Evolutionary conservation across 2,113 vertebrate genomes (phyloP), one percentile per base, ranked within the genome.

Genomic region (Perognathus longimembris): DNA sequence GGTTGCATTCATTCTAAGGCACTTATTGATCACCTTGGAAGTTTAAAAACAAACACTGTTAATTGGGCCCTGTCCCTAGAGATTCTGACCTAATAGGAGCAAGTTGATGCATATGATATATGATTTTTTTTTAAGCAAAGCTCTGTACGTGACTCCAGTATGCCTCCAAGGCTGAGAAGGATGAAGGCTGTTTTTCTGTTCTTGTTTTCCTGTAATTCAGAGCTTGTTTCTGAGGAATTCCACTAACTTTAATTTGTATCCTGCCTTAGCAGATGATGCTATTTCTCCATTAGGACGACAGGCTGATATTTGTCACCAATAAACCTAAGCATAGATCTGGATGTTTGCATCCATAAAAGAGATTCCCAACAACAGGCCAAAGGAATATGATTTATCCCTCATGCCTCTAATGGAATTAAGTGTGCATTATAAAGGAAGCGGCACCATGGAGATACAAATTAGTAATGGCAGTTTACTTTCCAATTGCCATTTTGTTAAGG

Each of bases 291-390:
- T 77, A 78, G 40, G 50, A 87, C 84, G 89, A 84, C 2, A 42
- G 75, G 63, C 89, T 95, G 96, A 92, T 64, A 85, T 94, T 94
- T 64, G 57, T 95, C 94, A 88, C 40, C 81, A 88, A 77, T 94
- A 92, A 96, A 95, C 87, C 57, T 36, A 38, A 22, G 81, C 89
- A 94, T 79, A 36, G 59, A 70, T 69, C 91, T 57, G 2, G 79
- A 90, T 89, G 57, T 76, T 92, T 84, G 57, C 57, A 40, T 93
- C 34, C 71, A 21, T 50, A 80, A 93, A 54, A 77, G 79, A 36
- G 73, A 84, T 64, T n/a, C 34, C 86, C 80, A 45, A 32, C 45
- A 57, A 87, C 0, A 59, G 73, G 80, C 57, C 9, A 36, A 5
- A 7, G 80, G 73, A 79, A 30, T 78, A 12, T 74, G 63, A 93